A percentile compares a stretch with the other conserved stretches of the same genome.
These are phyloP conservation scores for Augochlora pura DNA, from an alignment of 1,140 invertebrate genomes.

Conservation along the genomic window DNA sequence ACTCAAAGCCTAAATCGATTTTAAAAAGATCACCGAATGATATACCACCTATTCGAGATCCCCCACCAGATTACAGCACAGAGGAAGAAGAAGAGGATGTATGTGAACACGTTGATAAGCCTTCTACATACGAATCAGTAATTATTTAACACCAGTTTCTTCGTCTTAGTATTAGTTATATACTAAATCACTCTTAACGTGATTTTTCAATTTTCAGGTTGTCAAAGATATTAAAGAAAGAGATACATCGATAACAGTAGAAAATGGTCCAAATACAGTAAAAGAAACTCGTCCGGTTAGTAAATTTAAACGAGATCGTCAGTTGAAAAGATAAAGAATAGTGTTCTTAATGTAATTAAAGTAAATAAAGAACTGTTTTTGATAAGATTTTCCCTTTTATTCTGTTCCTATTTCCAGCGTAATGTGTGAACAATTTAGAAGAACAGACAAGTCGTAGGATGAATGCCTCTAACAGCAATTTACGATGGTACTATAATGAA, in stretches of 20 bases:
- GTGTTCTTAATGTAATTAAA: neutral
- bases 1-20: conserved; percentile 69
- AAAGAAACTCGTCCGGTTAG: conserved; percentile 49
- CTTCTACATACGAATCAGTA: conserved; percentile 41
- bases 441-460: neutral
- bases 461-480: neutral
- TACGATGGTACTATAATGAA: neutral
- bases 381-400: neutral
- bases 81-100: conserved; percentile 55
- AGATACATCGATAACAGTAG: neutral
- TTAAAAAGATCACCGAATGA: conserved; percentile 66
- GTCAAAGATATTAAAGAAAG: conserved; percentile 59
- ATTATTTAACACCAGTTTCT: neutral
- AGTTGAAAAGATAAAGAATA: neutral
- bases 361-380: neutral
- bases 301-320: conserved; percentile 64
- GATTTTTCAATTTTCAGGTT: conserved; percentile 41
- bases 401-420: neutral
- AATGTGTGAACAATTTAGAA: neutral
- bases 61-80: conserved; percentile 36
- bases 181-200: neutral
- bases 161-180: neutral
- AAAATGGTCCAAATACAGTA: neutral
- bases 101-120: neutral
- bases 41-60: conserved; percentile 31